phyloP scores from a whole-genome alignment of 2,888 invertebrate genomes.

The Temnothorax ravouxi region DNA sequence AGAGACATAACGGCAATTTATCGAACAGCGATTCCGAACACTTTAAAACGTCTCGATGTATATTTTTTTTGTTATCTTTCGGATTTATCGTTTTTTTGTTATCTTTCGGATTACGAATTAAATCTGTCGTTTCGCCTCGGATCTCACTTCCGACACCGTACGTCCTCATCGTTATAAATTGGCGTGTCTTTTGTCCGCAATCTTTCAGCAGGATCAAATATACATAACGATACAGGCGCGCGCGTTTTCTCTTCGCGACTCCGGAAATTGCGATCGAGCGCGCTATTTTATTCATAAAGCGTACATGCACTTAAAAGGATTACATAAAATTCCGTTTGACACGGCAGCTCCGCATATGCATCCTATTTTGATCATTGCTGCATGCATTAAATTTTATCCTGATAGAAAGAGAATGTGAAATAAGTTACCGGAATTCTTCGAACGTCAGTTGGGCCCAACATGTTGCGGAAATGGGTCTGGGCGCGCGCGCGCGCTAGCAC shows the following conservation, averaged over 20 bases:
- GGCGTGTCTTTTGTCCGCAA: conserved; percentile 20
- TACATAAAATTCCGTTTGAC: conserved; percentile 23
- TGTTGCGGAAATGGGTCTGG: conserved; percentile 59
- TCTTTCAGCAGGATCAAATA: conserved; percentile 10
- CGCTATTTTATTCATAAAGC: conserved; percentile 47
- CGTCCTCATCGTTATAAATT: conserved; percentile 1
- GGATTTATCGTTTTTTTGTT: neutral
- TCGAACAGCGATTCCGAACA: neutral
- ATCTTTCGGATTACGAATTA: neutral
- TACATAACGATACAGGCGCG: neutral
- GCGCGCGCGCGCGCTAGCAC: neutral
- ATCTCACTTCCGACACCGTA: neutral
- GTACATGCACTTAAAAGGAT: conserved; percentile 18
- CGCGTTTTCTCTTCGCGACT: conserved; percentile 11
- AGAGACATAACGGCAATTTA: neutral
- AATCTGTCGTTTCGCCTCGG: neutral
- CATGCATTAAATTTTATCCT: neutral
- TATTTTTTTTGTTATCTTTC: neutral
- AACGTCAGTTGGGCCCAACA: conserved; percentile 72
- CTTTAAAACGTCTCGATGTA: neutral
- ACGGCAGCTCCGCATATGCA: neutral
- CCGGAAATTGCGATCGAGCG: conserved; percentile 38
- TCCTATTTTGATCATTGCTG: neutral
- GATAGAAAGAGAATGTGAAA: neutral
- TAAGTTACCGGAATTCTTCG: conserved; percentile 32